These are phyloP conservation scores for Prochilodus magdalenae DNA, from an alignment of 2,113 vertebrate species.

Conservation along the genomic window DNA sequence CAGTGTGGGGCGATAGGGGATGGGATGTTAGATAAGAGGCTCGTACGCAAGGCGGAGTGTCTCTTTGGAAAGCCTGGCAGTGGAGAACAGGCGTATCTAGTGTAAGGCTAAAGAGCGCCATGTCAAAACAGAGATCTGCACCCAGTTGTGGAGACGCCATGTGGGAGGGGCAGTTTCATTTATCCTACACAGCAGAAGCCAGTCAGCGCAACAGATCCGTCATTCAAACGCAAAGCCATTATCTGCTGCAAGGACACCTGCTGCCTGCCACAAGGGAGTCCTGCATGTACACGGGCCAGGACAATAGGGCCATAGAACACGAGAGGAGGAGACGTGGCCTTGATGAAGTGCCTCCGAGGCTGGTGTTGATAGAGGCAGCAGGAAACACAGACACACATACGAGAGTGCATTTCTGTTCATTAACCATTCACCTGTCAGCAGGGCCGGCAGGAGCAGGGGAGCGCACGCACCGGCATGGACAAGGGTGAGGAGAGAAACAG, in stretches of 20 bases:
- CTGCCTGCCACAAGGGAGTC: slow-evolving; percentile 6
- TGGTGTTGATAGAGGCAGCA: slow-evolving; percentile 6
- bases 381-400: not conserved
- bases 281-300: not conserved
- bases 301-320: slow-evolving; percentile 8
- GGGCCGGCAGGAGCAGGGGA: not conserved
- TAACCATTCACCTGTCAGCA: slow-evolving; percentile 11
- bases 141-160: not conserved
- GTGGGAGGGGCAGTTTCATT: not conserved
- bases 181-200: not conserved
- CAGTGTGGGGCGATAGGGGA: not conserved
- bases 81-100: not conserved
- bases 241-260: slow-evolving; percentile 23
- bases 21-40: not conserved
- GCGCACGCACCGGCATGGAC: slow-evolving; percentile 9
- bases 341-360: slow-evolving; percentile 1
- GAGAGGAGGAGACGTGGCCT: not conserved
- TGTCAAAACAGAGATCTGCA: slow-evolving; percentile 1
- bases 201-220: not conserved
- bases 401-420: not conserved
- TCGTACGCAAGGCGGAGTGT: not conserved
- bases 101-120: not conserved
- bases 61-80: not conserved
- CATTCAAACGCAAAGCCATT: not conserved
- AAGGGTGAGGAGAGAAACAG: not conserved